Percentiles rank a stretch among this genome's conserved stretches.
Evolutionary conservation across 2,797 vertebrate species (phyloP).

Genomic region (Pangasius djambal): DNA sequence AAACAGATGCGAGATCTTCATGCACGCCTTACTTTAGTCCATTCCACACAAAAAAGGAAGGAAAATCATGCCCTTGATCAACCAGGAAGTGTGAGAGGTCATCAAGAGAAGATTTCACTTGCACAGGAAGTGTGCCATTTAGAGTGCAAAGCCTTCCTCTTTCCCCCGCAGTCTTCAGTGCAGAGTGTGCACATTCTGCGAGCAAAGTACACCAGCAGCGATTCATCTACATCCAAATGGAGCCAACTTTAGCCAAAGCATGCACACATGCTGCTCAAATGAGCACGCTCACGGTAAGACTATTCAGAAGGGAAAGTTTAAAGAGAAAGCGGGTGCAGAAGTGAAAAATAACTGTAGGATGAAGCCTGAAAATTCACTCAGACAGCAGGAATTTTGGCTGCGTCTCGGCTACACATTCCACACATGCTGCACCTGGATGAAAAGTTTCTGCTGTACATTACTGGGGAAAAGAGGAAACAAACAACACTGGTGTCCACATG

Average conservation of each 20-base stretch:
- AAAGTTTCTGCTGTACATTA: neutral
- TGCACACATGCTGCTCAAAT: conserved; percentile 21
- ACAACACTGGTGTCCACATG: neutral
- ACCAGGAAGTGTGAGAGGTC: conserved; percentile 55
- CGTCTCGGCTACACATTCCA: conserved; percentile 29
- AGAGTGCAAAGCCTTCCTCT: conserved; percentile 39
- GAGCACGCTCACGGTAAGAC: conserved; percentile 1
- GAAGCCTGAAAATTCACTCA: neutral
- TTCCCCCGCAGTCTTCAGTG: conserved; percentile 45
- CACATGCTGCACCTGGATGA: conserved; percentile 26
- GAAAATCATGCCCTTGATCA: conserved; percentile 30
- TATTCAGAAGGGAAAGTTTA: neutral
- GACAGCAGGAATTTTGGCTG: conserved; percentile 36
- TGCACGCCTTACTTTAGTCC: conserved; percentile 4
- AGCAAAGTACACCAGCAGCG: conserved; percentile 61
- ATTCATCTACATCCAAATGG: conserved; percentile 64
- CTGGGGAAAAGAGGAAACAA: neutral
- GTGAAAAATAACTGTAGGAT: neutral
- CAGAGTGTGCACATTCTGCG: conserved; percentile 66
- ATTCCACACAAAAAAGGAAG: conserved; percentile 19
- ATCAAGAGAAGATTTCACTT: conserved; percentile 47
- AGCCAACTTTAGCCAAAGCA: conserved; percentile 59
- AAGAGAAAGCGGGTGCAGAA: neutral
- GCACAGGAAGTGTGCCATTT: conserved; percentile 53
- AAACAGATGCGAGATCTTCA: conserved; percentile 2